Conservation (phyloP, 2,888 invertebrate species). For the Saturnia japonica region DNA sequence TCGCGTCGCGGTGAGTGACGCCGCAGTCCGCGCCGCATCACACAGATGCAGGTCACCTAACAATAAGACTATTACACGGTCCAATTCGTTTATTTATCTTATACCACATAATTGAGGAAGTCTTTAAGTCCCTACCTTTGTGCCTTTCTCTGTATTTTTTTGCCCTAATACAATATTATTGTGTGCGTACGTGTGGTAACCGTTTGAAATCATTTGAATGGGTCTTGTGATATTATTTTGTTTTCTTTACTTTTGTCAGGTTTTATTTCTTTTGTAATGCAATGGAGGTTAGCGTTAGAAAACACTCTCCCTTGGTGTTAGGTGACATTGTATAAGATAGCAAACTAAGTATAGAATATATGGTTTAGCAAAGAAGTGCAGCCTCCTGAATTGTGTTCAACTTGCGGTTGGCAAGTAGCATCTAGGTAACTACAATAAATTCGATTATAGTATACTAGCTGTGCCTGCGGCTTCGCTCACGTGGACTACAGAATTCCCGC, state of each 20-base stretch:
- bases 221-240: background rate
- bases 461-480: too few relatives aligned
- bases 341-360: too few relatives aligned
- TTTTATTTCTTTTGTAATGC: background rate
- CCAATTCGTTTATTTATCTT: slow-evolving; percentile 59
- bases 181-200: background rate
- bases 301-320: background rate
- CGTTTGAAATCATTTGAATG: slow-evolving; percentile 13
- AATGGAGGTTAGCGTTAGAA: background rate
- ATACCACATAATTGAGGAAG: slow-evolving; percentile 71
- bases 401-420: too few relatives aligned
- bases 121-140: slow-evolving; percentile 54
- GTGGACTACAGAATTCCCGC: too few relatives aligned
- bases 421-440: too few relatives aligned
- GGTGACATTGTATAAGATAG: too few relatives aligned
- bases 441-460: too few relatives aligned
- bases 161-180: background rate
- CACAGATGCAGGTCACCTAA: too few relatives aligned
- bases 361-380: too few relatives aligned
- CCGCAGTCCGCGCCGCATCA: background rate
- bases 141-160: slow-evolving; percentile 46
- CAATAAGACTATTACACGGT: slow-evolving; percentile 38
- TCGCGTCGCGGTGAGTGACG: slow-evolving; percentile 18
- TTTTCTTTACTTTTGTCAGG: background rate
- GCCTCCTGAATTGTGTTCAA: too few relatives aligned